Percentiles rank a stretch among this genome's conserved stretches.
phyloP scores from a whole-genome alignment of 2,113 vertebrate species.

The Melanerpes aurifrons region DNA sequence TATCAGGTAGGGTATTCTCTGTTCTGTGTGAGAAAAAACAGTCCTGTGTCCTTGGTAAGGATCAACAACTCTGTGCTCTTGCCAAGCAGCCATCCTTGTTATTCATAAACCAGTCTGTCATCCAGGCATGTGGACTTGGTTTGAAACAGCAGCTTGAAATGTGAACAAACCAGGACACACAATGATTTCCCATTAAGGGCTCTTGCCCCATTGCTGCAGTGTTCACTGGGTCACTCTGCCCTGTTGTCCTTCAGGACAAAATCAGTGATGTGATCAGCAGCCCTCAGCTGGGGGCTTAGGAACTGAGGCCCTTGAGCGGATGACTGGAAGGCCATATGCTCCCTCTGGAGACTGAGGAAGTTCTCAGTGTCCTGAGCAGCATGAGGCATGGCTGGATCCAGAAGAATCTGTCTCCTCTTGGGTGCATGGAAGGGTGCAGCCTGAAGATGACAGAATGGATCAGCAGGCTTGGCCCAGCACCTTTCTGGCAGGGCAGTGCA shows the following conservation, averaged over 20 bases:
- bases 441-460: rapidly evolving
- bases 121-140: background rate
- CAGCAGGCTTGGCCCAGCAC: background rate
- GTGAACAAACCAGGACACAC: background rate
- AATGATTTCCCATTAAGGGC: background rate
- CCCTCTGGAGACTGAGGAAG: rapidly evolving
- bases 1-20: background rate
- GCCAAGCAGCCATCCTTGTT: background rate
- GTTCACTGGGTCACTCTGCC: background rate
- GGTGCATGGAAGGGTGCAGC: background rate
- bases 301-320: background rate
- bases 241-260: background rate
- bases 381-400: background rate
- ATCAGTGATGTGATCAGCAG: background rate
- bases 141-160: background rate
- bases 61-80: background rate
- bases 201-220: background rate
- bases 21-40: background rate
- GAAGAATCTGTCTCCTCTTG: background rate
- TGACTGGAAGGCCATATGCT: background rate
- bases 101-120: rapidly evolving
- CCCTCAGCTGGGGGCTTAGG: background rate
- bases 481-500: background rate
- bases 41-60: background rate
- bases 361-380: background rate